Evolutionary conservation across 2,797 vertebrate species (phyloP), one percentile per base, ranked within the genome.

Genomic region (Acrossocheilus wenchowensis): DNA sequence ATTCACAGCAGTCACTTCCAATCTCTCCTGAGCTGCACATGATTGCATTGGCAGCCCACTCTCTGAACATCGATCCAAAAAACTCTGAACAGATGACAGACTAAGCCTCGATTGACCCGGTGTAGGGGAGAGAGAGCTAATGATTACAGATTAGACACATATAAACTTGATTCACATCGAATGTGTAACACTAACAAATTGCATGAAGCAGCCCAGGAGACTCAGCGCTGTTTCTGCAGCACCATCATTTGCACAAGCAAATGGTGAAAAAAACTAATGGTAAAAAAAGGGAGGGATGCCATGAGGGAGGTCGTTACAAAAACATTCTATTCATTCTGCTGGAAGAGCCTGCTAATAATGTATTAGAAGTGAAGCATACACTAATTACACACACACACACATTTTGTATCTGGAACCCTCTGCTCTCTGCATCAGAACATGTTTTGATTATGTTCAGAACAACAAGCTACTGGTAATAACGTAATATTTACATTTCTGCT

Each of bases 21-120:
- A 94, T 93, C 89, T 90, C 92, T 93, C 89, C 89, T 82, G 82
- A 89, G 89, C 84, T 66, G 41, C 88, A 83, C 71, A 85, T 85
- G 90, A 93, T 91, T 92, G 90, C 89, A 93, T 91, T 90, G 92
- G 88, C 91, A 90, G 93, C 90, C 87, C 90, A 90, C 91, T 93
- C 90, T 91, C 91, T 77, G 89, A 86, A 86, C 90, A 94, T 93
- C 87, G 92, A 94, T 93, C 90, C 87, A 82, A 69, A 87, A 84
- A 71, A 54, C 84, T 77, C 75, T 36, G 69, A 81, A 82, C 69
- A 45, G 83, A 87, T 50, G 83, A 87, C 60, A 84, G 80, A 88
- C 80, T 87, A 85, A 82, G 86, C 86, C 84, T 60, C 4, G 39
- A 78, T 52, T 66, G 77, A 85, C 64, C 26, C n/a, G 4, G 48